phyloP scores from a whole-genome alignment of 30 jellyfish, hydroid and myxozoan genomes.

The Aurelia coerulea region DNA sequence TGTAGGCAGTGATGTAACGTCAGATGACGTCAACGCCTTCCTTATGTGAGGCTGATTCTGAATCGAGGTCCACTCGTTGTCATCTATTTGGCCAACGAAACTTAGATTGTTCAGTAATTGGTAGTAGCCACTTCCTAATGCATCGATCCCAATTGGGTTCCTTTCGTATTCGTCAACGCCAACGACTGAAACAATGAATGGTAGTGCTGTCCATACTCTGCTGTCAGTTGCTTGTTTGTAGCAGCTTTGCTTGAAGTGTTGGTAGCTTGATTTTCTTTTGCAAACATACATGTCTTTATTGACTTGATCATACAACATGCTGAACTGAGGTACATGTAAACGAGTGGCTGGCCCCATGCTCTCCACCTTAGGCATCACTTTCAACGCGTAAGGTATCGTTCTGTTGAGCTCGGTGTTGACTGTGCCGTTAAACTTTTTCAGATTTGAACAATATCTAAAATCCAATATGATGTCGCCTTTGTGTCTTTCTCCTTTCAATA shows the following conservation, averaged over 20 bases:
- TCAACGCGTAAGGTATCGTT: neutral
- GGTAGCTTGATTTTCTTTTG: neutral
- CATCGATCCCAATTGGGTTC: neutral
- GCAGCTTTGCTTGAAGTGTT: neutral
- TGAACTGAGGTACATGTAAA: conserved; percentile 1
- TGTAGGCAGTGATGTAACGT: conserved; percentile 25
- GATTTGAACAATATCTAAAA: conserved; percentile 3
- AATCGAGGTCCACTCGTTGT: conserved; percentile 40
- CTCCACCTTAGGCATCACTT: neutral
- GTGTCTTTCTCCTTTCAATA: conserved; percentile 7
- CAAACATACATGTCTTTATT: conserved; percentile 19
- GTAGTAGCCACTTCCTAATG: conserved; percentile 1
- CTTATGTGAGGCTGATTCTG: conserved; percentile 36
- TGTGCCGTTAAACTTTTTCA: neutral
- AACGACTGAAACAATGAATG: conserved; percentile 6
- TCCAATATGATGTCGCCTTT: neutral
- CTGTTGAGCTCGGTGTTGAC: neutral
- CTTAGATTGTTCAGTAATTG: neutral
- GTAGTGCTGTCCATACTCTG: neutral
- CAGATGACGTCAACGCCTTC: conserved; percentile 2
- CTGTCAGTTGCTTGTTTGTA: neutral
- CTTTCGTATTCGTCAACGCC: conserved; percentile 9
- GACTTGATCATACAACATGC: conserved; percentile 30
- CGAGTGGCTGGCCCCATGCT: neutral
- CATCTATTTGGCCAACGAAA: conserved; percentile 14